These are phyloP conservation scores for Drosophila equinoxialis DNA, from an alignment of 1,140 invertebrate genomes.

Conservation along the genomic window DNA sequence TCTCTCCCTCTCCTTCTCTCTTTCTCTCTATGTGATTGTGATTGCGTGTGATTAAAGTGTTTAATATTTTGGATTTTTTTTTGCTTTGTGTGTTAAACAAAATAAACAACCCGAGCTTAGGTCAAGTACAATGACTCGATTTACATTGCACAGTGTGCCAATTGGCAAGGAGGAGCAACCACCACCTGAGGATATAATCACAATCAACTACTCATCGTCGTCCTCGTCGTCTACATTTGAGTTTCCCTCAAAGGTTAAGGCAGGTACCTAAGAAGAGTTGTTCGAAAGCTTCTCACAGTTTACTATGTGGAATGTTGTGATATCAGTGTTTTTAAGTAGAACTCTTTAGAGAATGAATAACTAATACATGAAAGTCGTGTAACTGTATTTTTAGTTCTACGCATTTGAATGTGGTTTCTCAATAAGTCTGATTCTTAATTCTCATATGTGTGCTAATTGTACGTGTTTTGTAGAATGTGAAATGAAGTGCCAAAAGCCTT, in stretches of 20 bases:
- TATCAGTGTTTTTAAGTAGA: too few relatives aligned
- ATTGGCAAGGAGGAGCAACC: background rate
- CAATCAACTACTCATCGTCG: background rate
- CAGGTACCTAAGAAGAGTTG: background rate
- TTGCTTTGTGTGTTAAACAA: background rate
- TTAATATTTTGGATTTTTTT: background rate
- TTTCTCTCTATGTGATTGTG: background rate
- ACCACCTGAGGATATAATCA: background rate
- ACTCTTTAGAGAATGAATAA: too few relatives aligned
- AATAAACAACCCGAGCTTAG: background rate
- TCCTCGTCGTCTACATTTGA: background rate
- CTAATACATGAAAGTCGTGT: background rate
- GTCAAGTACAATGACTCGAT: slow-evolving; percentile 3
- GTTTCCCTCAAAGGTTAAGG: background rate
- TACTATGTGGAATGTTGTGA: too few relatives aligned
- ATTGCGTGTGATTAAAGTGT: slow-evolving; percentile 3
- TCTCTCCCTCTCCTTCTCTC: background rate
- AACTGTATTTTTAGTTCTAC: background rate
- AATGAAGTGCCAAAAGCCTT: background rate
- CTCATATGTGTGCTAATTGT: slow-evolving; percentile 9
- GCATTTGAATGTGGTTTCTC: background rate
- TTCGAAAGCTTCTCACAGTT: too few relatives aligned
- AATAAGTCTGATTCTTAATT: background rate
- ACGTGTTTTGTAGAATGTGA: slow-evolving; percentile 7
- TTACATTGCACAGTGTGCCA: background rate